Base-by-base conservation (phyloP, 1,140 invertebrate genomes). In the Apis cerana region DNA sequence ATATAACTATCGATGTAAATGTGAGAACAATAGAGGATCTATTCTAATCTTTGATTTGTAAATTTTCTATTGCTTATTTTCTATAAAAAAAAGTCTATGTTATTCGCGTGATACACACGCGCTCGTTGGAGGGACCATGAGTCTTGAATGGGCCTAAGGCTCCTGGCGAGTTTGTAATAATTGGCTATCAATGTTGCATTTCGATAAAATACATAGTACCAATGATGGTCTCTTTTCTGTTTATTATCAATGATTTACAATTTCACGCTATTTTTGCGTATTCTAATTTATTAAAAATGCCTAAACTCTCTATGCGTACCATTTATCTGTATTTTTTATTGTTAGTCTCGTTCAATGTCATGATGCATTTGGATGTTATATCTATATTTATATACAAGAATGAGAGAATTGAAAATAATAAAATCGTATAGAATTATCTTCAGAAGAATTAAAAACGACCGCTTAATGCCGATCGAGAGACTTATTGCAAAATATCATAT, bases 71-170 rank as follows among this genome's bases (percentile, higher is more conserved):
- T 82, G 83, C 79, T 64, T 88, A 88, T 56, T 27, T 27, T 27
- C 65, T 88, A 85, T 80, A 27, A 75, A 82, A 52, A 80, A 85
- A 82, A 54, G 64, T 61, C 58, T 87, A 88, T 75, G 61, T 61
- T 56, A 59, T 76, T 79, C 69, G 75, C 78, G 76, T 52, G 75
- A 19, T 48, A 50, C 61, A 33, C 71, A 79, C 76, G 79, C 83
- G 89, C 84, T 89, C 88, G 83, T 90, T 92, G 91, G 91, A 92
- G 90, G 91, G 91, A 92, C 72, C 88, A 90, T 90, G 84, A 92
- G 85, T 91, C 85, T 90, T 90, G 71, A 87, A 88, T 65, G 84
- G 84, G 88, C 86, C 90, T 91, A 91, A 89, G 82, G 79, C 91
- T 88, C 85, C 88, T 91, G 91, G 91, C 91, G 90, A 92, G 90